Conservation (phyloP, 2,113 vertebrate species). For the Tenrec ecaudatus region DNA sequence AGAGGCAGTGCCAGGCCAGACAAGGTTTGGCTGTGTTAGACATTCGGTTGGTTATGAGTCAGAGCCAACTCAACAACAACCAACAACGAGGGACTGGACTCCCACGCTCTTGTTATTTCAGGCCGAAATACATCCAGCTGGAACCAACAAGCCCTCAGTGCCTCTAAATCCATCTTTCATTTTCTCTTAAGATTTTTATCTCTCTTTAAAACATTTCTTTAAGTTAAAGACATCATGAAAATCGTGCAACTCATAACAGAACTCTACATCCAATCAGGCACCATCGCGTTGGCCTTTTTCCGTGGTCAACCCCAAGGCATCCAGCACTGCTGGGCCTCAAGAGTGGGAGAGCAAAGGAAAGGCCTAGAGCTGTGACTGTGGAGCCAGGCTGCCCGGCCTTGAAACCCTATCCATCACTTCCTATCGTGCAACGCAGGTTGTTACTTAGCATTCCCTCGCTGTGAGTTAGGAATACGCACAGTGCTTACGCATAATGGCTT, state of each 20-base stretch:
- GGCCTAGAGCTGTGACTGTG: too few relatives aligned
- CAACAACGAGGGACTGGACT: background rate
- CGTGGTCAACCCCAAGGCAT: background rate
- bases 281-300: conserved; percentile 9
- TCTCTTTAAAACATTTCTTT: background rate
- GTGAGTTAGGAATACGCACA: background rate
- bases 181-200: background rate
- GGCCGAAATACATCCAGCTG: background rate
- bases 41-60: background rate
- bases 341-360: fast-evolving
- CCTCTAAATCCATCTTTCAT: background rate
- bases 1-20: background rate
- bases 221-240: conserved; percentile 19
- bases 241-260: background rate
- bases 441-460: too few relatives aligned
- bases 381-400: background rate
- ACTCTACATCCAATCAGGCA: background rate
- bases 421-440: fast-evolving
- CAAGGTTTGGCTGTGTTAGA: background rate
- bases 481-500: background rate
- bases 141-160: background rate
- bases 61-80: background rate
- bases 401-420: background rate
- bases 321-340: background rate
- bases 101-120: too few relatives aligned